A percentile compares a stretch with the other conserved stretches of the same genome.
Evolutionary conservation across 2,113 vertebrate genomes (phyloP).

Genomic region (Cottus gobio): DNA sequence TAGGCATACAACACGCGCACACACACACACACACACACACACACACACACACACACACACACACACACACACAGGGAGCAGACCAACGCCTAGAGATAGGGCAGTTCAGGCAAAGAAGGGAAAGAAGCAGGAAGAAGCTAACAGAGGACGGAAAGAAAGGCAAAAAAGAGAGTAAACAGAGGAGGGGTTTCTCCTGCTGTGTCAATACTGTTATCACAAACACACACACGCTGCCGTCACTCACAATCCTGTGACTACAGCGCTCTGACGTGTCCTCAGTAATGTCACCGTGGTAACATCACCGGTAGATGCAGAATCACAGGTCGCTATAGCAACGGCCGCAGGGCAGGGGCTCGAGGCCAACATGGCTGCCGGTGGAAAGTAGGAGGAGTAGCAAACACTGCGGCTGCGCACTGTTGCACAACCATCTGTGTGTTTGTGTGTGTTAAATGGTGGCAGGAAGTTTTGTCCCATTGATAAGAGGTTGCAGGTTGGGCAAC

Average conservation of each 20-base stretch:
- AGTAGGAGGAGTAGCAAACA: slow-evolving; percentile 43
- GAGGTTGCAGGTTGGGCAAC: slow-evolving; percentile 60
- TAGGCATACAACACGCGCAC: slow-evolving; percentile 36
- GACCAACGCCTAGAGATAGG: slow-evolving; percentile 53
- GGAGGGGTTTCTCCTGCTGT: slow-evolving; percentile 59
- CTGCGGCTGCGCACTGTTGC: slow-evolving; percentile 49
- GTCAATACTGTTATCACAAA: slow-evolving; percentile 68
- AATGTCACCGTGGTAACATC: not conserved
- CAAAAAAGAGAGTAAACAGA: slow-evolving; percentile 63
- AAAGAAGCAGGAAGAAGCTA: slow-evolving; percentile 44
- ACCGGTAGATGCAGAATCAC: slow-evolving; percentile 27
- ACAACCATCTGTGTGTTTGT: slow-evolving; percentile 48
- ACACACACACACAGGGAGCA: slow-evolving; percentile 10
- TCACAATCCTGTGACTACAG: not conserved
- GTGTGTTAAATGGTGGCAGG: slow-evolving; percentile 51
- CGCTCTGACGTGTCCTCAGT: not conserved
- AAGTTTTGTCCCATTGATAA: slow-evolving; percentile 76
- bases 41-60: slow-evolving; percentile 13
- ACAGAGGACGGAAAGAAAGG: slow-evolving; percentile 53
- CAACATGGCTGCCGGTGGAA: slow-evolving; percentile 51
- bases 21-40: slow-evolving; percentile 16
- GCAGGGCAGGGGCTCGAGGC: slow-evolving; percentile 9
- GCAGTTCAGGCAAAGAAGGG: not conserved
- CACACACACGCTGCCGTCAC: slow-evolving; percentile 22
- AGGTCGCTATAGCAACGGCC: slow-evolving; percentile 37